These are phyloP conservation scores for Artibeus jamaicensis DNA, from an alignment of 2,797 vertebrate species.

Conservation along the genomic window DNA sequence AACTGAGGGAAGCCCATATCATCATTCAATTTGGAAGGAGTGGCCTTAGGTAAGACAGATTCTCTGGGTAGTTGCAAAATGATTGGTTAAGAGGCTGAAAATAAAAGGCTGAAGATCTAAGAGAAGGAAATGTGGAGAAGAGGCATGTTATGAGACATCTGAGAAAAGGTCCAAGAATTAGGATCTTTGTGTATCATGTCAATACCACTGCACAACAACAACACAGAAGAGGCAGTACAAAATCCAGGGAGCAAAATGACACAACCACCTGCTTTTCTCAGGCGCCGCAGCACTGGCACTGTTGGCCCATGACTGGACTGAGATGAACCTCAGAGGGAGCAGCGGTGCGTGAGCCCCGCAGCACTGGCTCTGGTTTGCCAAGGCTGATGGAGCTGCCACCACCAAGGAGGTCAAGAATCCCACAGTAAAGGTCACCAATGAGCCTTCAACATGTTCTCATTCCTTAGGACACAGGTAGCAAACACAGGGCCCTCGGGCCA, in stretches of 20 bases:
- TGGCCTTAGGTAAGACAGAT: not conserved
- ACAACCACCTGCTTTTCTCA: not conserved
- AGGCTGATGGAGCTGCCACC: not conserved
- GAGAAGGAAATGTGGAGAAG: not conserved
- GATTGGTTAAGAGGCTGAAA: not conserved
- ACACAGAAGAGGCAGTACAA: not conserved
- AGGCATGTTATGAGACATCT: not conserved
- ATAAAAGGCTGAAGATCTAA: not conserved
- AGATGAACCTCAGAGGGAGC: not conserved
- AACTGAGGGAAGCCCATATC: not conserved
- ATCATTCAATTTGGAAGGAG: not conserved
- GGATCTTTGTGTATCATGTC: not conserved
- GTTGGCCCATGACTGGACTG: not conserved
- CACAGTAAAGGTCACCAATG: not conserved
- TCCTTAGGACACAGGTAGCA: not conserved
- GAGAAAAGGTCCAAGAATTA: not conserved
- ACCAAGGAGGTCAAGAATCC: not conserved
- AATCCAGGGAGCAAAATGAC: not conserved
- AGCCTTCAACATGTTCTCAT: not conserved
- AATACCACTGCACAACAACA: not conserved
- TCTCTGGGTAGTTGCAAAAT: not conserved
- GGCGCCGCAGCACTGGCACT: not conserved
- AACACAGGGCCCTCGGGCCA: too few species aligned
- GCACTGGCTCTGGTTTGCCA: not conserved
- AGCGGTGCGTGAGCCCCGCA: not conserved